Evolutionary conservation across 2,888 invertebrate genomes (phyloP), one percentile per base, ranked within the genome.

Genomic region (Ophonus ardosiacus): DNA sequence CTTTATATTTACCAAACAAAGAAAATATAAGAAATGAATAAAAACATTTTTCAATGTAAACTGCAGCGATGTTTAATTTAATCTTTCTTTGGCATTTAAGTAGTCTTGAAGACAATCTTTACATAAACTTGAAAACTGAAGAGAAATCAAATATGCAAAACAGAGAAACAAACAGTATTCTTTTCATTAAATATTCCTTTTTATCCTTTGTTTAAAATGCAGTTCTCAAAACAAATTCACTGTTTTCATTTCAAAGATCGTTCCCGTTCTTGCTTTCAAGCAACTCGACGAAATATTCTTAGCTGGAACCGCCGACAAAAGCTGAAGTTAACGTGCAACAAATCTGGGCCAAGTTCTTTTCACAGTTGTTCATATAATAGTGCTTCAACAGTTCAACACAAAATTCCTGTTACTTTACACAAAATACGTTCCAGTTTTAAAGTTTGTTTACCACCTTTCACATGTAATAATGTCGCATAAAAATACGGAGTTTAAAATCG

Each of bases 181-280:
- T 40, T 74, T 74, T 74, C 71, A 74, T 74, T 74, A 74, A 43
- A 43, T 74, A 74, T 74, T 74, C 71, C 71, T 74, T 74, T 74
- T 74, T 74, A 74, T 74, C 43, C 43, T 74, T 43, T 74, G 71
- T 74, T 74, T 74, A 43, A 18, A 74, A 74, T 74, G 71, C 71
- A 74, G 40, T 74, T 43, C 43, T 40, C 71, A 18, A 74, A 74
- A 74, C 71, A 74, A 74, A 43, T 43, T 74, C 71, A 43, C 71
- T 74, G 71, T 74, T 74, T 43, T 43, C 71, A 74, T 74, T 74
- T 74, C 43, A 43, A 74, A 74, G 71, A 74, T 43, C 71, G 71
- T 74, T 68, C 71, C 17, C 71, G 71, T 74, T 68, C 71, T 43
- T 74, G 71, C 71, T 74, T 74, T 74, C 71, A 74, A 31, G 40